Evolutionary conservation across 1,140 invertebrate genomes (phyloP).

Genomic region (Euwallacea similis): DNA sequence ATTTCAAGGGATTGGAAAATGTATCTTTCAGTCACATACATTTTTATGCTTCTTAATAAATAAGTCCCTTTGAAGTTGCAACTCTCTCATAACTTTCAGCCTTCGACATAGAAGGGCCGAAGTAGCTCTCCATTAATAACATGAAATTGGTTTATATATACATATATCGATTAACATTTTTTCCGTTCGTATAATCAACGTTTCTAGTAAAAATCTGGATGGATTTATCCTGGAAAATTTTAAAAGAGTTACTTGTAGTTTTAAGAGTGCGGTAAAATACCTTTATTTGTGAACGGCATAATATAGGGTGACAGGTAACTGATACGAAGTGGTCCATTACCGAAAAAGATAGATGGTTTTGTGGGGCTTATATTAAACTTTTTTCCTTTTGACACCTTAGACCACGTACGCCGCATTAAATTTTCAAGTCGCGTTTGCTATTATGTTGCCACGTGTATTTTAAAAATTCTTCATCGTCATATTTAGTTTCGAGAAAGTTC

Average conservation of each 20-base stretch:
- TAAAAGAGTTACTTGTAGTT: constrained; percentile 37
- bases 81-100: neutral
- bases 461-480: constrained; percentile 35
- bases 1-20: neutral
- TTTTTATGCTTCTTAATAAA: constrained; percentile 8
- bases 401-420: constrained; percentile 36
- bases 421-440: constrained; percentile 40
- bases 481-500: neutral
- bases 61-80: constrained; percentile 11
- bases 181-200: neutral
- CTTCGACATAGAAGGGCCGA: neutral
- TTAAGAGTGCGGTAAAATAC: constrained; percentile 38
- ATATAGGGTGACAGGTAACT: constrained; percentile 41
- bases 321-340: constrained; percentile 42
- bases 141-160: neutral
- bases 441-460: constrained; percentile 35
- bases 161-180: no score
- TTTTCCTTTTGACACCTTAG: constrained; percentile 38
- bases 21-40: constrained; percentile 3
- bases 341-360: constrained; percentile 40
- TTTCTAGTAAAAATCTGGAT: constrained; percentile 6
- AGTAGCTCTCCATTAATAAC: neutral
- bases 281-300: constrained; percentile 40
- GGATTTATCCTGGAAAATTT: constrained; percentile 2
- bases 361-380: constrained; percentile 40